phyloP scores from a whole-genome alignment of 2,888 invertebrate genomes.

The Tetragnatha montana region DNA sequence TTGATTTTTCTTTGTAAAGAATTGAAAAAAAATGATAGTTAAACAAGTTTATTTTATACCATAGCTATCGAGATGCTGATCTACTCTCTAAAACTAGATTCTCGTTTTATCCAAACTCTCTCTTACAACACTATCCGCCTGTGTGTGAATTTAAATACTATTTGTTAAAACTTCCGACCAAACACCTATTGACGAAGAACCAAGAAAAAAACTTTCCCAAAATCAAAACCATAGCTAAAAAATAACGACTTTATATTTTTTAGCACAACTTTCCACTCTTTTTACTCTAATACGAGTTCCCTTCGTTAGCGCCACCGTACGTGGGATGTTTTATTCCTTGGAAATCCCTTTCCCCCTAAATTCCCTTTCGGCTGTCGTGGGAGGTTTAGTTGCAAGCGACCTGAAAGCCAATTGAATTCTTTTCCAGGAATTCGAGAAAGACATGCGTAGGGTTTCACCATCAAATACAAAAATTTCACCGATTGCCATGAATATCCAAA shows the following conservation, averaged over 20 bases:
- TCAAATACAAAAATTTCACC: not conserved
- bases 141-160: too few relatives aligned
- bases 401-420: slow-evolving; percentile 11
- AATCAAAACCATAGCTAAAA: not conserved
- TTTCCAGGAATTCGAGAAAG: slow-evolving; percentile 1
- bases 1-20: too few relatives aligned
- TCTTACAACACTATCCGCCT: too few relatives aligned
- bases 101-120: too few relatives aligned
- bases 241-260: not conserved
- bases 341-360: not conserved
- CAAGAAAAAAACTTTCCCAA: not conserved
- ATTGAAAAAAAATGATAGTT: too few relatives aligned
- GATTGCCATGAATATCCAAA: not conserved
- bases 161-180: too few relatives aligned
- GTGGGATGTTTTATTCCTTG: slow-evolving; percentile 33
- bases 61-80: too few relatives aligned
- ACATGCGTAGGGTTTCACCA: not conserved
- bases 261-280: not conserved
- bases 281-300: not conserved
- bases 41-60: too few relatives aligned
- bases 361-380: not conserved
- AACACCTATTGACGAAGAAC: too few relatives aligned
- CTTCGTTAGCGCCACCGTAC: slow-evolving; percentile 40
- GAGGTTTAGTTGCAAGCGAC: not conserved
- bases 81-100: too few relatives aligned